Conservation (phyloP, 2,113 vertebrate species). For the Prietella phreatophila region DNA sequence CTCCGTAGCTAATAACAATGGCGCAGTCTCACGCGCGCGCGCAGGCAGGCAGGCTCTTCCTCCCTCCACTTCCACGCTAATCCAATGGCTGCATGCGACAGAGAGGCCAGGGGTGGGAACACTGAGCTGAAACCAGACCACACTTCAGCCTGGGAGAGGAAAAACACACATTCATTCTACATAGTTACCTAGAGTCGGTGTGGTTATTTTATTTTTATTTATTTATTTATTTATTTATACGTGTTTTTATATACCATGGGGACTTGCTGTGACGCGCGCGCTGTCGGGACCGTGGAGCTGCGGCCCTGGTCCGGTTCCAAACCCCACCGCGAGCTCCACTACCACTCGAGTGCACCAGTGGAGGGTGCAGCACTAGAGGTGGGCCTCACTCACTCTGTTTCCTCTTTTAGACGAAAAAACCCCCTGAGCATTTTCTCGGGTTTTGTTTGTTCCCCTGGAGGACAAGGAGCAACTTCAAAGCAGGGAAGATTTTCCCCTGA, state of each 20-base stretch:
- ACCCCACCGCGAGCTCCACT: constrained; percentile 17
- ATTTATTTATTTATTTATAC: too few relatives aligned
- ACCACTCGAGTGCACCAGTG: constrained; percentile 51
- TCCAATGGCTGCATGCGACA: constrained; percentile 73
- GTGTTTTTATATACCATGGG: neutral
- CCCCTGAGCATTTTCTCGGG: constrained; percentile 12
- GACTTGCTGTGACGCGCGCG: constrained; percentile 23
- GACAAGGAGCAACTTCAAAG: neutral
- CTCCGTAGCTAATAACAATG: constrained; percentile 65
- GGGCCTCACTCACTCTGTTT: neutral
- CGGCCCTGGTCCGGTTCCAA: constrained; percentile 48
- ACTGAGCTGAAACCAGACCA: constrained; percentile 58
- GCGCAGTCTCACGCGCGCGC: constrained; percentile 68
- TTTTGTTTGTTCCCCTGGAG: too few relatives aligned
- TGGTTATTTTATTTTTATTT: too few relatives aligned
- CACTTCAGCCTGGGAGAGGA: neutral
- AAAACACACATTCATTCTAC: neutral
- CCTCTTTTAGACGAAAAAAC: neutral
- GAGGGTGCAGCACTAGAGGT: constrained; percentile 62
- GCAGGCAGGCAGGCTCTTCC: constrained; percentile 57
- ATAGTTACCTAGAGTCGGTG: neutral
- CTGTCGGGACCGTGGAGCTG: neutral
- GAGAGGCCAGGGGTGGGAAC: constrained; percentile 65
- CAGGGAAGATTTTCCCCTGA: neutral
- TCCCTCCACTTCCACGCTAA: constrained; percentile 71